Percentiles rank a stretch among this genome's conserved stretches.
Evolutionary conservation across 2,797 vertebrate genomes (phyloP).

Genomic region (Pseudochromis fuscus): DNA sequence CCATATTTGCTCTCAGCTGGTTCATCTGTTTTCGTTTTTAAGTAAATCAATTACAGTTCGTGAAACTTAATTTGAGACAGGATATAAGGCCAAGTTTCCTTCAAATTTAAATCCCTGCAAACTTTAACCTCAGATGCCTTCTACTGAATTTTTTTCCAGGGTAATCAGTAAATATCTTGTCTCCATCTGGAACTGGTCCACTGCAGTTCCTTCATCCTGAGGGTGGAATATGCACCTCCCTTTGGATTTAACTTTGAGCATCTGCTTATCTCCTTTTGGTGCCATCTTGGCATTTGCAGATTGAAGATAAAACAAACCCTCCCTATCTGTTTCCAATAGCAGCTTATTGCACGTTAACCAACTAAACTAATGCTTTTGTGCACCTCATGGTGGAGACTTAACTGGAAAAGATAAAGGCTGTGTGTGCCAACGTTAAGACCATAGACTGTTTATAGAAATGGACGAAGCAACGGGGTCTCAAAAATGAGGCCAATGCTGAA

Average conservation of each 20-base stretch:
- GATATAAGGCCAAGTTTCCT: neutral
- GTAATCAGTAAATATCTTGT: neutral
- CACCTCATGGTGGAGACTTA: neutral
- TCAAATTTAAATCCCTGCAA: neutral
- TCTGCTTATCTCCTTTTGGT: neutral
- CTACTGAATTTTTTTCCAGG: neutral
- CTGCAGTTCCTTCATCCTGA: neutral
- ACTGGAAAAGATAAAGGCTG: constrained; percentile 12
- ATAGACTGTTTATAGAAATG: too few relatives aligned
- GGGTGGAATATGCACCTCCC: neutral
- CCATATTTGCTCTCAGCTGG: neutral
- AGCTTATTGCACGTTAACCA: constrained; percentile 11
- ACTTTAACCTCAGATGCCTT: neutral
- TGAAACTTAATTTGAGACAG: neutral
- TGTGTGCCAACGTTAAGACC: too few relatives aligned
- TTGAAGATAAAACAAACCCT: neutral
- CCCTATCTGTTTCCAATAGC: neutral
- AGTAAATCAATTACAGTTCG: neutral
- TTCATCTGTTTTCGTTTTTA: neutral
- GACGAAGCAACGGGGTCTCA: too few relatives aligned
- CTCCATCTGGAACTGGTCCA: neutral
- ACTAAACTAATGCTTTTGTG: neutral
- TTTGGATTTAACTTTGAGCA: neutral
- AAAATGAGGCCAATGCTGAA: too few relatives aligned
- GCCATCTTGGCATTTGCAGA: neutral